Conservation (phyloP, 2,797 vertebrate species). For the Scleropages formosus region DNA sequence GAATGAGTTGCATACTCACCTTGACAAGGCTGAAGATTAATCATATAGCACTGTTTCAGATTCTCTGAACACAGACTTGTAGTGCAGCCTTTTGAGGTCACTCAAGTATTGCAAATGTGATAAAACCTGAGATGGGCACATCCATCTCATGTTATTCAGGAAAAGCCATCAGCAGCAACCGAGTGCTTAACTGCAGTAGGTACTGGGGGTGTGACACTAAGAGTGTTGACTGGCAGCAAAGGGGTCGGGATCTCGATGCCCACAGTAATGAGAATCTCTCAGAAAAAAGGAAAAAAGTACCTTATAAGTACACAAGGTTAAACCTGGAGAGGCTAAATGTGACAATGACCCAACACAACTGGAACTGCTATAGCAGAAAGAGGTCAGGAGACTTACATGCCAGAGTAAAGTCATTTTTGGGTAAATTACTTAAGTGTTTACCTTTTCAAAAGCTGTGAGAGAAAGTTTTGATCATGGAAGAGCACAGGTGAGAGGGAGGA, state of each 20-base stretch:
- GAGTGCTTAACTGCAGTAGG: no score
- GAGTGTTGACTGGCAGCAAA: neutral
- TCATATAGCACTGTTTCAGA: neutral
- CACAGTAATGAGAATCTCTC: no score
- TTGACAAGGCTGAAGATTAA: neutral
- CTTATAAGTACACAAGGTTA: no score
- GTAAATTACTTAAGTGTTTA: slow-evolving; percentile 7
- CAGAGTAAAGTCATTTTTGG: neutral
- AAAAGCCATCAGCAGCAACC: neutral
- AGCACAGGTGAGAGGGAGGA: neutral
- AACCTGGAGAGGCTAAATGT: neutral
- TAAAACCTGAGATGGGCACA: neutral
- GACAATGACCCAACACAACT: neutral
- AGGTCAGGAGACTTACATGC: neutral
- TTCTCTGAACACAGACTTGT: neutral
- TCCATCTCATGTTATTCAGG: neutral
- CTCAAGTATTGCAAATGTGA: neutral
- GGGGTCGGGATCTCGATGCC: no score
- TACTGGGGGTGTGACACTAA: neutral
- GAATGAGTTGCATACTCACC: neutral
- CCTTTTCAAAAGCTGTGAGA: neutral
- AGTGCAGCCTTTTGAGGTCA: neutral
- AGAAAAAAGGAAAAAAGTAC: no score
- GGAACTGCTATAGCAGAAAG: neutral
- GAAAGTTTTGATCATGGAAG: neutral